Base-by-base conservation (phyloP, 2,888 invertebrate species). In the Euzetes globulus region DNA sequence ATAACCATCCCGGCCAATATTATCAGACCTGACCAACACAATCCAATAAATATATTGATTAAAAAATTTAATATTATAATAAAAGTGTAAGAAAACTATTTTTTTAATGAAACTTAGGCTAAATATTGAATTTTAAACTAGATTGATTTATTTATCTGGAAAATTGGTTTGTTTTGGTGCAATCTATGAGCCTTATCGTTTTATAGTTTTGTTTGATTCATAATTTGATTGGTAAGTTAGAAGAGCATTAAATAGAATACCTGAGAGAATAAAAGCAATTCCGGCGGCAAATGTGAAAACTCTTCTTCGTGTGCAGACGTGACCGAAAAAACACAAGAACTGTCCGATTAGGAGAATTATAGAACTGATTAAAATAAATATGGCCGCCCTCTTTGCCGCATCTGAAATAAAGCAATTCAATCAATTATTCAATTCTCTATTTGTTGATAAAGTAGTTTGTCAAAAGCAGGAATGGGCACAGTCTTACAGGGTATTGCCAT, bases 401-500 rank as follows among this genome's bases (percentile, higher is more conserved):
- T 93, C 94, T 94, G 87, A 75, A 85, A 77, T 73, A 29, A 17
- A 58, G 71, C n/a, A 37, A 58, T 29, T 50, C 4, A 37, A 37
- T 72, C 33, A 72, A 55, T 72, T 58, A 55, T 72, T 72, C 1
- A 55, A 33, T 25, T 6, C 22, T 52, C 9, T 52, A n/a, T 52
- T 52, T 19, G 1, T 52, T 22, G 9, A 6, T 52, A 52, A 6
- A 6, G 3, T 6, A 19, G 1, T 52, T 4, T 1, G 1, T 11
- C 13, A 41, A 9, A 11, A 41, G 13, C 41, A 41, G 41, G 11
- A 11, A 41, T 33, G 33, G 5, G 4, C 33, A 33, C 5, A 19
- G 82, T 88, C 92, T 91, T 87, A 94, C 94, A 93, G 82, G 93
- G 92, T 84, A 94, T 93, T 33, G 92, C 92, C 84, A 91, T 88